Percentiles rank a stretch among this genome's conserved stretches.
phyloP scores from a whole-genome alignment of 2,797 vertebrate genomes.

The Leuciscus waleckii region DNA sequence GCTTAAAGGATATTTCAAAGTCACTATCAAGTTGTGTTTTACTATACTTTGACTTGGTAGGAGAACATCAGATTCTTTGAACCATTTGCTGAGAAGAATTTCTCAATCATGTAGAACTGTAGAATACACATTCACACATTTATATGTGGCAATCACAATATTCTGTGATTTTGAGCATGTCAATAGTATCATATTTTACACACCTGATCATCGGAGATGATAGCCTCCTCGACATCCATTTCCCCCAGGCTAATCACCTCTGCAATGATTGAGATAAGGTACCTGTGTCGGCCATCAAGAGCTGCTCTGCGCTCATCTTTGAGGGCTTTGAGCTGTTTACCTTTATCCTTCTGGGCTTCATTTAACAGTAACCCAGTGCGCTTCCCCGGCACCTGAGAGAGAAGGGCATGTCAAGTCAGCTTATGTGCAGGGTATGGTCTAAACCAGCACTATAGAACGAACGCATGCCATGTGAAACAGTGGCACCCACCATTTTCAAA shows the following conservation, averaged over 20 bases:
- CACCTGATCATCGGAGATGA: constrained; percentile 83
- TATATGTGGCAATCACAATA: background rate
- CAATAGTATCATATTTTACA: background rate
- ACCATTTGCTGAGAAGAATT: constrained; percentile 80
- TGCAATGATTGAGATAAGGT: constrained; percentile 78
- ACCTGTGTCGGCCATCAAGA: constrained; percentile 79
- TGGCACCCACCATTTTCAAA: background rate
- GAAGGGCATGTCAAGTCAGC: background rate
- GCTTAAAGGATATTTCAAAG: background rate
- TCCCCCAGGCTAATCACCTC: constrained; percentile 71
- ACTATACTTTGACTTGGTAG: constrained; percentile 78
- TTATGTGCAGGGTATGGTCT: background rate
- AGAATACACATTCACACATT: constrained; percentile 30
- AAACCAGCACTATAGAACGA: background rate
- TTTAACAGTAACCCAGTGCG: constrained; percentile 72
- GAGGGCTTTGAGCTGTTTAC: constrained; percentile 72
- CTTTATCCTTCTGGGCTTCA: constrained; percentile 77
- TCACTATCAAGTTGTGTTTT: constrained; percentile 16
- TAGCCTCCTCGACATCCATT: constrained; percentile 77
- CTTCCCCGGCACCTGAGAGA: constrained; percentile 72
- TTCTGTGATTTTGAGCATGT: background rate
- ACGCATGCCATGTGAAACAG: too few relatives aligned
- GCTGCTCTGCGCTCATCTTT: constrained; percentile 79
- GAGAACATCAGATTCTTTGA: constrained; percentile 84
- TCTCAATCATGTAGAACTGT: constrained; percentile 80